Conservation (phyloP, 1,140 invertebrate genomes). For the Elymnias hypermnestra region DNA sequence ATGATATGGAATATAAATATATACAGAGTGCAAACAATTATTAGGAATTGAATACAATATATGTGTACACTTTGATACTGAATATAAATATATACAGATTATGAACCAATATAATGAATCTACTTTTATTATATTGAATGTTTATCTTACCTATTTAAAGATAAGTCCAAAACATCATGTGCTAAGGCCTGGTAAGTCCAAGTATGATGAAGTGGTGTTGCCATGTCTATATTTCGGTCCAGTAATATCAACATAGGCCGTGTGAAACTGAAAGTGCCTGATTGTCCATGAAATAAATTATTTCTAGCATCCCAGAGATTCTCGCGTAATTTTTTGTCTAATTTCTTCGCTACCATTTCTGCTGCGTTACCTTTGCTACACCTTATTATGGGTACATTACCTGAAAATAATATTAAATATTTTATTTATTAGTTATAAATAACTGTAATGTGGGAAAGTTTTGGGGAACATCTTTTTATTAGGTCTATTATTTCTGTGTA, state of each 20-base stretch:
- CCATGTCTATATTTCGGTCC: slow-evolving; percentile 97
- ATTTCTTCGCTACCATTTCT: slow-evolving; percentile 97
- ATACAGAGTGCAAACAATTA: no score
- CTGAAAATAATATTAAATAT: slow-evolving; percentile 54
- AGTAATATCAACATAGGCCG: slow-evolving; percentile 94
- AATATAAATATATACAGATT: no score
- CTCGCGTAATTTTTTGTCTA: slow-evolving; percentile 97
- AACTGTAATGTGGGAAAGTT: no score
- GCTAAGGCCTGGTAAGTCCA: slow-evolving; percentile 99
- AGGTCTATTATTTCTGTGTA: no score
- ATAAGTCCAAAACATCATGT: slow-evolving; percentile 95
- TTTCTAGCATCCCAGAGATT: slow-evolving; percentile 98
- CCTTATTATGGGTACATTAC: slow-evolving; percentile 96
- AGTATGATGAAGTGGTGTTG: slow-evolving; percentile 98
- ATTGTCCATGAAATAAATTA: slow-evolving; percentile 92
- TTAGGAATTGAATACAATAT: no score
- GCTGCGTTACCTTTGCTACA: slow-evolving; percentile 97
- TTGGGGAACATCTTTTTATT: no score
- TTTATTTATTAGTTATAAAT: not conserved
- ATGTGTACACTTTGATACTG: no score
- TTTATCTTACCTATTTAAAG: slow-evolving; percentile 90
- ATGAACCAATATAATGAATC: no score
- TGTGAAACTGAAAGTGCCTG: slow-evolving; percentile 91
- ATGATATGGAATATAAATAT: no score
- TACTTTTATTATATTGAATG: no score